These are phyloP conservation scores for Todiramphus chloris DNA, from an alignment of 2,113 vertebrate species.

Conservation along the genomic window DNA sequence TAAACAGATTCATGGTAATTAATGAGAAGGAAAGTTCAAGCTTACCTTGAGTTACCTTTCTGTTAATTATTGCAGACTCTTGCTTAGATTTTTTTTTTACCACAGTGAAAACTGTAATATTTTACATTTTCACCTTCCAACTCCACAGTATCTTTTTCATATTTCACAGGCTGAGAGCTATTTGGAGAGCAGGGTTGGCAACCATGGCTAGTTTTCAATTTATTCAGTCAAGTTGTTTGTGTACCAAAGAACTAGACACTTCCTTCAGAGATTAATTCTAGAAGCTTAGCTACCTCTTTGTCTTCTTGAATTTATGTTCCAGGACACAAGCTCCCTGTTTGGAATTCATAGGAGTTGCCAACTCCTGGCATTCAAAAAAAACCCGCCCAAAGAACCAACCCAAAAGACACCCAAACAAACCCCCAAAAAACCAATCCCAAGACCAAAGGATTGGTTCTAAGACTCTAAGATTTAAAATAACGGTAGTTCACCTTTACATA, in stretches of 20 bases:
- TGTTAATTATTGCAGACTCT: not conserved
- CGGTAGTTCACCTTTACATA: not conserved
- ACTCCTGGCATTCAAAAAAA: not conserved
- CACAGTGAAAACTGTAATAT: not conserved
- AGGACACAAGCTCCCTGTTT: not conserved
- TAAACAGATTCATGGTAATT: not conserved
- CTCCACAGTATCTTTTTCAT: not conserved
- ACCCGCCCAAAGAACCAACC: not conserved
- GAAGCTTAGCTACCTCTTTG: not conserved
- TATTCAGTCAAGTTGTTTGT: not conserved
- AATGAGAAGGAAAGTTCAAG: not conserved
- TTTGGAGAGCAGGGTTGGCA: not conserved
- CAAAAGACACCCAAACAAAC: no score
- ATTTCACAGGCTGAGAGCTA: not conserved
- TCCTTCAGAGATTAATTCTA: not conserved
- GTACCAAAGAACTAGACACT: not conserved
- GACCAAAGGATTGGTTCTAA: not conserved
- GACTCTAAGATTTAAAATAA: not conserved
- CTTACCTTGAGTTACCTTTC: not conserved
- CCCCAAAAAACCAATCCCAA: no score
- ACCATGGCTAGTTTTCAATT: not conserved
- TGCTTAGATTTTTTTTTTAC: not conserved
- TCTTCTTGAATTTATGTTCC: not conserved
- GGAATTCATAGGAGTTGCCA: not conserved
- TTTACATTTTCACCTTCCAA: not conserved